phyloP scores from a whole-genome alignment of 2,888 invertebrate species.

The Eucera pruinosa region DNA sequence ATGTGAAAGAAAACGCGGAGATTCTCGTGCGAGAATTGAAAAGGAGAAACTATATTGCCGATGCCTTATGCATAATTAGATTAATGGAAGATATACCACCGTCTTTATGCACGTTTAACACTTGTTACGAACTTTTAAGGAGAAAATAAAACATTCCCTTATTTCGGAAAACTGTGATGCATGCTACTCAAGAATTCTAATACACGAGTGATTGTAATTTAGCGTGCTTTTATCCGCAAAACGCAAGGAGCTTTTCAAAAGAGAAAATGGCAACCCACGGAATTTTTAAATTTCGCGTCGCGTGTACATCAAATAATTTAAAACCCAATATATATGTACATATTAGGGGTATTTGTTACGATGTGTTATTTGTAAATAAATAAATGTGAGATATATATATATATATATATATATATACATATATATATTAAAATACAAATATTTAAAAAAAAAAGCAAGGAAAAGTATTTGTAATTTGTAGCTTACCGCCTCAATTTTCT shows the following conservation, averaged over 20 bases:
- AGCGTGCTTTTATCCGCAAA: neutral
- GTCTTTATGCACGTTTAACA: constrained; percentile 78
- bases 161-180: constrained; percentile 27
- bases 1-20: constrained; percentile 75
- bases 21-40: constrained; percentile 76
- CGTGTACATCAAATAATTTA: constrained; percentile 6
- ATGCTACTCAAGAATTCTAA: neutral
- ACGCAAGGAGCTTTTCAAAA: neutral
- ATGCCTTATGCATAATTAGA: constrained; percentile 80
- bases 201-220: constrained; percentile 8
- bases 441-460: no score
- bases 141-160: constrained; percentile 34
- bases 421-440: no score
- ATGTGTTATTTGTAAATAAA: constrained; percentile 48
- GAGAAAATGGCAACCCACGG: neutral
- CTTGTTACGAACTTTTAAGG: constrained; percentile 59
- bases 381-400: constrained; percentile 40
- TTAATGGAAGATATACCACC: constrained; percentile 78
- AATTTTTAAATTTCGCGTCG: neutral
- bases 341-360: constrained; percentile 42
- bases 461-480: neutral
- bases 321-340: constrained; percentile 40
- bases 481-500: no score
- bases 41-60: constrained; percentile 76
- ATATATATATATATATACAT: no score